Conservation (phyloP, 2,113 vertebrate genomes). For the Pterocles burchelli region DNA sequence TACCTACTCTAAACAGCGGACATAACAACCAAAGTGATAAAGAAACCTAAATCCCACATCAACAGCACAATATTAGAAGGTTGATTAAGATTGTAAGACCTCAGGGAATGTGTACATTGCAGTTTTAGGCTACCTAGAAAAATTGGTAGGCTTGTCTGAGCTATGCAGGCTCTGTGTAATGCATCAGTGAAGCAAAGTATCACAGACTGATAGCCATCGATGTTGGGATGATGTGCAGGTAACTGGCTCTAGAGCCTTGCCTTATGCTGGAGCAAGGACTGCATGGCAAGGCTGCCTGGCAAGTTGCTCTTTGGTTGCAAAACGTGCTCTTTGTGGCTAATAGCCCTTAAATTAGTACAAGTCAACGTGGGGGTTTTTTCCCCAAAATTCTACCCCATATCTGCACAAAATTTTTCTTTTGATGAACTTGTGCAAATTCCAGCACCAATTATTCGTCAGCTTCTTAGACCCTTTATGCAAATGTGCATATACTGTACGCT, state of each 20-base stretch:
- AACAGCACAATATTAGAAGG: slow-evolving; percentile 16
- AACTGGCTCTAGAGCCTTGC: neutral
- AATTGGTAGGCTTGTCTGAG: neutral
- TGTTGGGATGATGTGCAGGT: neutral
- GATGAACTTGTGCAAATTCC: neutral
- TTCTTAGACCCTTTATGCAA: neutral
- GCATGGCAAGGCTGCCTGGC: neutral
- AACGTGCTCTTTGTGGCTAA: neutral
- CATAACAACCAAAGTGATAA: neutral
- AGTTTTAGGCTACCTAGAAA: neutral
- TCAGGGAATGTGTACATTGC: neutral
- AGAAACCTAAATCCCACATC: neutral
- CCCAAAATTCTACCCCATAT: neutral
- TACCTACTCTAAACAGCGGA: neutral
- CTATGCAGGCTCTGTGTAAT: neutral
- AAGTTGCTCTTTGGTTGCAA: neutral
- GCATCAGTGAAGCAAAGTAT: accelerated
- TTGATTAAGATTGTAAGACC: neutral
- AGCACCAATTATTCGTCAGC: neutral
- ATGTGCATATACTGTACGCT: neutral
- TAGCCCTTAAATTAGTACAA: neutral
- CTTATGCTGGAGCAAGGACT: accelerated
- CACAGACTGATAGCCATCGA: accelerated
- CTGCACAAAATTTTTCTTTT: neutral
- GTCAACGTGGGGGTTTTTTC: neutral